Conservation (phyloP, 2,113 vertebrate species). For the Salvelinus fontinalis region DNA sequence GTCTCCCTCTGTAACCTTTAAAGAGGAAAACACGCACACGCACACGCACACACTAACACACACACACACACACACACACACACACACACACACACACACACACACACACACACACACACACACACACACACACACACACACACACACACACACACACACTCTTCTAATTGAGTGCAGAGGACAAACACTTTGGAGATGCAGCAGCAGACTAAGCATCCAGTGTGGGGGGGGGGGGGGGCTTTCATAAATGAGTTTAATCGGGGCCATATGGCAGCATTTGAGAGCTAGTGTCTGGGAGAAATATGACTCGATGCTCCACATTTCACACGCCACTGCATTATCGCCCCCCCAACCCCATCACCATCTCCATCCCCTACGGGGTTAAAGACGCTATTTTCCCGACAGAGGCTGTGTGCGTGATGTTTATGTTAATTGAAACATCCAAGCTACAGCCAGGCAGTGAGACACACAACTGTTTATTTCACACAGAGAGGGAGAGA, state of each 20-base stretch:
- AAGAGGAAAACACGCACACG: background rate
- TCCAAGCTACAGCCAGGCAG: background rate
- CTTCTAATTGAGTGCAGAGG: conserved; percentile 38
- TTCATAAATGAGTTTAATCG: conserved; percentile 43
- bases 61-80: too few species aligned
- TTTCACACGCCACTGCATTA: conserved; percentile 27
- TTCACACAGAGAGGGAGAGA: background rate
- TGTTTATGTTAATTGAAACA: background rate
- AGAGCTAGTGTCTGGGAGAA: conserved; percentile 11
- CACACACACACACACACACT: conserved; percentile 7
- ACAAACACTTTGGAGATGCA: conserved; percentile 34
- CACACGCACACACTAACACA: conserved; percentile 3
- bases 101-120: background rate
- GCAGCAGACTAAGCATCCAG: conserved; percentile 32
- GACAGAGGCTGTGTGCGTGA: background rate
- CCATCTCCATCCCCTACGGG: background rate
- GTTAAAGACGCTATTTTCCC: background rate
- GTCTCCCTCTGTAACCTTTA: conserved; percentile 4
- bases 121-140: background rate
- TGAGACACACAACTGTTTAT: background rate
- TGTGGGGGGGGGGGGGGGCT: background rate
- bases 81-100: too few species aligned
- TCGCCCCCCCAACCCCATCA: background rate
- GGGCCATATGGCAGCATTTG: conserved; percentile 38
- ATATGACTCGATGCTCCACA: conserved; percentile 18